phyloP scores from a whole-genome alignment of 2,888 invertebrate genomes.

The Neoascia interrupta region DNA sequence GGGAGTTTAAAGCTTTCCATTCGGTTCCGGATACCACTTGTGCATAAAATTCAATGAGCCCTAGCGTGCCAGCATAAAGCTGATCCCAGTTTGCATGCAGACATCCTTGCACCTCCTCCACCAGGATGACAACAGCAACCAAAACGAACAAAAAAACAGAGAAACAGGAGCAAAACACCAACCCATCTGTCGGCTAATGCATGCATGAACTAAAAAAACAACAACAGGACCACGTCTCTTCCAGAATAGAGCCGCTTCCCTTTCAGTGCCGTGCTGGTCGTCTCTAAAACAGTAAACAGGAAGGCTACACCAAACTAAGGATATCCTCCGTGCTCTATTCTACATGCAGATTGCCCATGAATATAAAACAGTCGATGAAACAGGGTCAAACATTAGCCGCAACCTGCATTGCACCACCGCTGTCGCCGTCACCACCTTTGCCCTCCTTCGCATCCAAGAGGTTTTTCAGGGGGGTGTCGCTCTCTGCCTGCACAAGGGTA shows the following conservation, averaged over 20 bases:
- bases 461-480: slow-evolving; percentile 40
- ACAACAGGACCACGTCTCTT: slow-evolving; percentile 47
- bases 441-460: slow-evolving; percentile 23
- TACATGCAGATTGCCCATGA: slow-evolving; percentile 71
- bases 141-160: slow-evolving; percentile 9
- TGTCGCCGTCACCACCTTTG: slow-evolving; percentile 50
- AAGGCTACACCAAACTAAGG: slow-evolving; percentile 66
- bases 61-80: slow-evolving; percentile 58
- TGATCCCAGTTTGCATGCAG: neutral
- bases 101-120: slow-evolving; percentile 56
- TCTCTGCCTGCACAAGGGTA: slow-evolving; percentile 41
- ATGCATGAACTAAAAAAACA: slow-evolving; percentile 68
- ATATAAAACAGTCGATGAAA: slow-evolving; percentile 73
- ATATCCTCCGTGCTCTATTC: slow-evolving; percentile 67
- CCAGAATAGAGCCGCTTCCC: slow-evolving; percentile 13
- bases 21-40: slow-evolving; percentile 57
- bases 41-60: slow-evolving; percentile 70
- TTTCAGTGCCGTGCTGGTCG: slow-evolving; percentile 38
- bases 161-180: slow-evolving; percentile 31
- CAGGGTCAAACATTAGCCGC: slow-evolving; percentile 80
- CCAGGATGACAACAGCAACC: slow-evolving; percentile 49
- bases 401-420: slow-evolving; percentile 79
- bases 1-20: slow-evolving; percentile 59
- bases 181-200: slow-evolving; percentile 65
- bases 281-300: slow-evolving; percentile 68